Conservation (phyloP, 2,888 invertebrate species). For the Teleogryllus oceanicus region DNA sequence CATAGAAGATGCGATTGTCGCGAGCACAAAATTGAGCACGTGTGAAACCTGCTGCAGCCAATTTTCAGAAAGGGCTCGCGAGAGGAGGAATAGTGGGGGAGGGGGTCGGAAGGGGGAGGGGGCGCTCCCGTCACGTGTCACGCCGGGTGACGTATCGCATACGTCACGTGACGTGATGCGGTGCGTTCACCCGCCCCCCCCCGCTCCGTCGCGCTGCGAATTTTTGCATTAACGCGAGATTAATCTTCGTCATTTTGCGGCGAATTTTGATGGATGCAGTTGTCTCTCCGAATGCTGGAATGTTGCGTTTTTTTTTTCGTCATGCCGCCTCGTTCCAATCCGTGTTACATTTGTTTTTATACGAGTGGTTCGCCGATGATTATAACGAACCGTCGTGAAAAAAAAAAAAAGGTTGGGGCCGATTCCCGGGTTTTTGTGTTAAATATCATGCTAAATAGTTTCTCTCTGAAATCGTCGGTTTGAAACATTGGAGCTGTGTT, state of each 20-base stretch:
- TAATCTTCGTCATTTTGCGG: conserved; percentile 18
- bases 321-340: not conserved
- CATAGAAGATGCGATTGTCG: not conserved
- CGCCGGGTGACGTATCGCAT: too few species aligned
- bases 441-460: conserved; percentile 5
- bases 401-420: not conserved
- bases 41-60: not conserved
- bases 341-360: not conserved
- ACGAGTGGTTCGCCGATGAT: not conserved
- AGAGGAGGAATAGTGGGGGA: not conserved
- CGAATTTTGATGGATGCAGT: conserved; percentile 5
- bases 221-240: conserved; percentile 1
- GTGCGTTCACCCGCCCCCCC: not conserved
- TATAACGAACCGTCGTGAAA: not conserved
- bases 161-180: not conserved
- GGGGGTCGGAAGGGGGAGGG: not conserved
- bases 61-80: not conserved
- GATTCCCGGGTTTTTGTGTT: not conserved
- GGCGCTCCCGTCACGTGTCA: not conserved
- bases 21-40: not conserved
- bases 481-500: not conserved
- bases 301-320: not conserved
- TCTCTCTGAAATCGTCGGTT: not conserved
- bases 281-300: not conserved
- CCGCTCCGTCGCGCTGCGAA: not conserved